Base-by-base conservation (phyloP, 2,888 invertebrate genomes). In the Pseudococcus jackbeardsleyi region DNA sequence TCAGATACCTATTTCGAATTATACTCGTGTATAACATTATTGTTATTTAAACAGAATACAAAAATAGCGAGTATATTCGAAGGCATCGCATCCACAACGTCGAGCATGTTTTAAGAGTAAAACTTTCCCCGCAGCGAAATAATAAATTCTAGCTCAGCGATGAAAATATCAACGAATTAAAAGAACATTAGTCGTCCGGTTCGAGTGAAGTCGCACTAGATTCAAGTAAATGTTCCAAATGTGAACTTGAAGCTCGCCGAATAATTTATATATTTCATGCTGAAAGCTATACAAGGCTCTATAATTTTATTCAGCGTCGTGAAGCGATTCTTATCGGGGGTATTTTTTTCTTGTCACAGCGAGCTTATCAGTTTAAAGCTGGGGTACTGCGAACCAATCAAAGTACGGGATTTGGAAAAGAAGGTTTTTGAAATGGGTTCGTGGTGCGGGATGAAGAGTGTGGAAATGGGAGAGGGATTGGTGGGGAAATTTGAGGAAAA, bases 141-240 rank as follows among this genome's bases (percentile, higher is more conserved):
- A 72, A 72, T 72, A 72, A 72, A 72, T 72, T 72, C 33, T 33
- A 72, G 33, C 68, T 72, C 26, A 72, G 33, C 68, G 68, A 72
- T 72, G 68, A 72, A 72, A 72, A 33, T 72, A 72, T 72, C 68
- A 72, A 72, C 68, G 68, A 72, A 72, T 72, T 72, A 72, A 72
- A 72, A 33, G 22, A 33, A 72, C 68, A 72, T 72, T 72, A 72
- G 68, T 72, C 33, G 68, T 72, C 33, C 33, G 68, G 33, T 33
- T 72, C 15, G 33, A 72, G 33, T 72, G 19, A 59, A 59, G 59
- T 72, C 22, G 68, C 26, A 26, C 6, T 72, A 72, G 68, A 26
- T 72, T 72, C 68, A 33, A 72, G 68, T 26, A 72, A 72, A 72
- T 72, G 68, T 72, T 72, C 59, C 26, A 72, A 72, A 72, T 72